Conservation (phyloP, 2,797 vertebrate genomes). For the Eutrigla gurnardus region DNA sequence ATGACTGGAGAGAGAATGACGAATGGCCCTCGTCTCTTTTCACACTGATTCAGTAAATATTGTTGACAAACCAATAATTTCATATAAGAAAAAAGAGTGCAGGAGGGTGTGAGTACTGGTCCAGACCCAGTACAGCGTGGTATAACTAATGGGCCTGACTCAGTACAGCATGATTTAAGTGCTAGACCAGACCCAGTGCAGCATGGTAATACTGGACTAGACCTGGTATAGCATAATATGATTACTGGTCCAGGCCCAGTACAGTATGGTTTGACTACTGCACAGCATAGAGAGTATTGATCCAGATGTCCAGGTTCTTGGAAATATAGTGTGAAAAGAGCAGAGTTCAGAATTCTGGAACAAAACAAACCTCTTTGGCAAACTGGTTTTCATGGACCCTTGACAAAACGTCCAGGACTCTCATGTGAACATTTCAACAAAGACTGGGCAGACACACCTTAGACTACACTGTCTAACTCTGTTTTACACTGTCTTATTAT, state of each 20-base stretch:
- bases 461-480: constrained; percentile 65
- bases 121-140: not conserved
- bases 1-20: constrained; percentile 58
- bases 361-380: constrained; percentile 36
- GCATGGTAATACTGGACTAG: not conserved
- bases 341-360: constrained; percentile 63
- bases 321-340: constrained; percentile 67
- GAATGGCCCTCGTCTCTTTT: constrained; percentile 61
- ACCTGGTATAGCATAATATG: not conserved
- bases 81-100: not conserved
- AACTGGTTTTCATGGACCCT: constrained; percentile 24
- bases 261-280: not conserved
- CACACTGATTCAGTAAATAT: constrained; percentile 52
- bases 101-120: not conserved
- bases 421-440: constrained; percentile 48
- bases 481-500: constrained; percentile 64
- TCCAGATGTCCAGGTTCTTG: constrained; percentile 30
- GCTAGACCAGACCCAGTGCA: not conserved
- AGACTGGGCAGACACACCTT: constrained; percentile 33
- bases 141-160: not conserved
- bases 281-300: constrained; percentile 1
- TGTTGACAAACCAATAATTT: not conserved
- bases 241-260: not conserved
- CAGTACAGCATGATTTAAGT: not conserved
- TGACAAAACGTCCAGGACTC: constrained; percentile 50